Percentiles rank a stretch among this genome's conserved stretches.
Conservation (phyloP, 2,888 invertebrate genomes). For the Lepetodrilus schrolli region DNA sequence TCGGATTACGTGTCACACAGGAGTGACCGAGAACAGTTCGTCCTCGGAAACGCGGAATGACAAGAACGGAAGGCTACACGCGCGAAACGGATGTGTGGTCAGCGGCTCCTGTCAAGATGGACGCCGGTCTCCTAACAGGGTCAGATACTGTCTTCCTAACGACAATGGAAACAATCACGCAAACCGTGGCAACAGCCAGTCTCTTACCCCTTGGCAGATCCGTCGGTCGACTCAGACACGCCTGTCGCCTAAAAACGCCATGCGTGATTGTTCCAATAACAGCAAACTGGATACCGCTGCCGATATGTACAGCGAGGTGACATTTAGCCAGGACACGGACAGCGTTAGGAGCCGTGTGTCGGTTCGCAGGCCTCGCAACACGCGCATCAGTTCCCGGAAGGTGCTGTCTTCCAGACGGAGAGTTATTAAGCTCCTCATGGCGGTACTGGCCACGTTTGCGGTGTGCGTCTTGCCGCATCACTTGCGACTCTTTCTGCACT, state of each 20-base stretch:
- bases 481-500: constrained; percentile 84
- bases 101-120: neutral
- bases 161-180: neutral
- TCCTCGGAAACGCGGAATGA: constrained; percentile 5
- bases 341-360: constrained; percentile 19
- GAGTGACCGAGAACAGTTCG: constrained; percentile 2
- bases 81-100: neutral
- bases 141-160: constrained; percentile 14
- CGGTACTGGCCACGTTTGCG: constrained; percentile 91
- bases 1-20: neutral
- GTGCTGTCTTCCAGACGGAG: constrained; percentile 84
- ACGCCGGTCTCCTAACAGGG: neutral
- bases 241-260: neutral
- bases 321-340: constrained; percentile 19
- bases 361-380: constrained; percentile 19
- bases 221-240: neutral
- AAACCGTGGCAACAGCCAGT: neutral
- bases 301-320: constrained; percentile 22
- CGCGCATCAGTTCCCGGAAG: constrained; percentile 44
- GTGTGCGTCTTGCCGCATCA: constrained; percentile 92
- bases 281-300: neutral
- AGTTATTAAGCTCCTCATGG: constrained; percentile 91
- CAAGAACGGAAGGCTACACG: neutral
- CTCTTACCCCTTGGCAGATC: constrained; percentile 2
- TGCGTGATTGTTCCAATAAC: neutral